Conservation (phyloP, 2,797 vertebrate genomes). For the Streptopelia turtur region DNA sequence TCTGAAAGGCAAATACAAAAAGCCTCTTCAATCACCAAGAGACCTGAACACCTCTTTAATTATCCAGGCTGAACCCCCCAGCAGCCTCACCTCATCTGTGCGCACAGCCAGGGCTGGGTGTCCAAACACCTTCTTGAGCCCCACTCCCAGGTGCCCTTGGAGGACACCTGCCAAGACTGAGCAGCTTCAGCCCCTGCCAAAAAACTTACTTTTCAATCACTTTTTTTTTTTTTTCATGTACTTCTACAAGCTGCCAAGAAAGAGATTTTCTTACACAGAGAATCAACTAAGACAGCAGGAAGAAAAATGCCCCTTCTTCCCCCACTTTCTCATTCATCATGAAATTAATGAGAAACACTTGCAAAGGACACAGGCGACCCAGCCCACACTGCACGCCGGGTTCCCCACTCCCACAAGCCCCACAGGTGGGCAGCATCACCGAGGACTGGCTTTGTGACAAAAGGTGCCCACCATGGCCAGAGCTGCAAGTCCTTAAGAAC, state of each 20-base stretch:
- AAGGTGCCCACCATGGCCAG: neutral
- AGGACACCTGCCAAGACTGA: neutral
- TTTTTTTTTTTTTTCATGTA: neutral
- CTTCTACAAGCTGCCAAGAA: neutral
- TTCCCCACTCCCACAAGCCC: neutral
- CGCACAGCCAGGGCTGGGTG: neutral
- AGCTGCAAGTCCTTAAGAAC: neutral
- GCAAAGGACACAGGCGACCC: neutral
- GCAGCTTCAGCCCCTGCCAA: neutral
- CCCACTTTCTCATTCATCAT: neutral
- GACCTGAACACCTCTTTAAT: neutral
- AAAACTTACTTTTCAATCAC: neutral
- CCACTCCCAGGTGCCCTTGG: neutral
- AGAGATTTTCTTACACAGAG: neutral
- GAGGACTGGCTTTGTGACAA: slow-evolving; percentile 1
- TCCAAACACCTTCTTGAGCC: accelerated
- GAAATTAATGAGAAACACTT: slow-evolving; percentile 47
- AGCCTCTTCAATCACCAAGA: neutral
- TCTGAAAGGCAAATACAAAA: neutral
- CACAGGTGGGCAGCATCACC: neutral
- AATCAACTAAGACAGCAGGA: neutral
- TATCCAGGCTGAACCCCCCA: neutral
- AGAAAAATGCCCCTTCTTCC: slow-evolving; percentile 4
- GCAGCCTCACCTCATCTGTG: neutral
- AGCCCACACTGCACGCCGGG: accelerated